These are phyloP conservation scores for Taeniopygia guttata DNA, from an alignment of 2,797 vertebrate species.

Conservation along the genomic window DNA sequence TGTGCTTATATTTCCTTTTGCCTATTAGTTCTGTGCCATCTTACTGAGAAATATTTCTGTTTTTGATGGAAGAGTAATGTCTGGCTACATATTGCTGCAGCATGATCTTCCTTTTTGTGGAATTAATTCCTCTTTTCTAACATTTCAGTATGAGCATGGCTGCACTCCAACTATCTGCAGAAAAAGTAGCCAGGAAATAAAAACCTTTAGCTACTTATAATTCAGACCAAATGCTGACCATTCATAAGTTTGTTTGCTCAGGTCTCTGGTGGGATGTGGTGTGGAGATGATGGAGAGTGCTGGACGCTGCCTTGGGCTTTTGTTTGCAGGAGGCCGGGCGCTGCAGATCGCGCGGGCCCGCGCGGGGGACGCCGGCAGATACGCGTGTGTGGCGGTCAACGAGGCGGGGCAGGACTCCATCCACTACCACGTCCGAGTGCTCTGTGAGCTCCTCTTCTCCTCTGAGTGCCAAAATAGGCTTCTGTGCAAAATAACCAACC, in stretches of 20 bases:
- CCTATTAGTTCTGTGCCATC: background rate
- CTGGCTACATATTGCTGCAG: background rate
- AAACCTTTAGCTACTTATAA: background rate
- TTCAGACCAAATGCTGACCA: constrained; percentile 1
- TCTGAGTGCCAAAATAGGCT: background rate
- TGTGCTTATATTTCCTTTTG: background rate
- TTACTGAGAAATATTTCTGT: background rate
- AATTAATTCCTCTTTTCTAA: background rate
- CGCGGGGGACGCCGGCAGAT: constrained; percentile 85
- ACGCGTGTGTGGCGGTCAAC: constrained; percentile 89
- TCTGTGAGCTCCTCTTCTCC: constrained; percentile 80
- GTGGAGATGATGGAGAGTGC: background rate
- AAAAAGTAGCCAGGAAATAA: background rate
- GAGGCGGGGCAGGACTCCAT: constrained; percentile 96
- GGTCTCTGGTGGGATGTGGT: background rate
- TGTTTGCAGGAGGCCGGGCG: constrained; percentile 84
- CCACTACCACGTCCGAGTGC: constrained; percentile 86
- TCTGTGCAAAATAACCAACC: background rate
- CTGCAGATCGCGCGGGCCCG: constrained; percentile 88
- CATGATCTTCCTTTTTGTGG: background rate
- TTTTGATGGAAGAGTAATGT: background rate
- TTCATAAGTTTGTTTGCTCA: background rate
- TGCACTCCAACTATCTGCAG: background rate
- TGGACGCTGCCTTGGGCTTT: background rate
- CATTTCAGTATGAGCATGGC: background rate